Evolutionary conservation across 2,113 vertebrate genomes (phyloP), one percentile per base, ranked within the genome.

Genomic region (Pelvicachromis taeniatus): DNA sequence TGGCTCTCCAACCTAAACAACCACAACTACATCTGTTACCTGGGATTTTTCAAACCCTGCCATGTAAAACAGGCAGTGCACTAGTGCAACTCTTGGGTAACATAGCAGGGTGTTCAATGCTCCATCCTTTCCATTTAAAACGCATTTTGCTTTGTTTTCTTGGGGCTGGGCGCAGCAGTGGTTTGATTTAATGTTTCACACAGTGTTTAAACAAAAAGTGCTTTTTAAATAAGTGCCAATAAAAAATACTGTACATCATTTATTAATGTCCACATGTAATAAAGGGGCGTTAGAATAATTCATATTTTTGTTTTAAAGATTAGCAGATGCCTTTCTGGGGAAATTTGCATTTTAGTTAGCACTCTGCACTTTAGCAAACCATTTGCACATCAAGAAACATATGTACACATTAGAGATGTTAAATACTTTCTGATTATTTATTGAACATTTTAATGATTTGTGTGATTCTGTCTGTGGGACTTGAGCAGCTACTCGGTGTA

Each of bases 1-100:
- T 83, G 96, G n/a, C 63, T 90, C 73, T 84, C 92, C 94, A 54
- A 97, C 95, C 98, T 99, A 88, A 33, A 81, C 31, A 81, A 53
- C 4, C 59, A 85, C 12, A 88, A 21, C 23, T 33, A 65, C 21
- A 26, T 55, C 10, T 19, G 6, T 9, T 56, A 53, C 33, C 61
- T 38, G 38, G 35, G 21, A 68, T 21, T 70, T 70, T 70, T 65
- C 61, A 68, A 68, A 68, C 38, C 63, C 33, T 70, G 21, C 6
- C 65, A 48, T 48, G 48, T 45, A 17, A 17, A 48, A 48, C 40
- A 29, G 21, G 63, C 13, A 8, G 38, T 16, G 7, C 13, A 26
- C 63, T 8, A 7, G 38, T 16, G 23, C 63, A 68, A 42, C 38
- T 68, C 12, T 23, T 68, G n/a, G 63, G 63, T 23, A 58, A 58